These are phyloP conservation scores for Helicoverpa armigera DNA, from an alignment of 1,140 invertebrate species.

Conservation along the genomic window DNA sequence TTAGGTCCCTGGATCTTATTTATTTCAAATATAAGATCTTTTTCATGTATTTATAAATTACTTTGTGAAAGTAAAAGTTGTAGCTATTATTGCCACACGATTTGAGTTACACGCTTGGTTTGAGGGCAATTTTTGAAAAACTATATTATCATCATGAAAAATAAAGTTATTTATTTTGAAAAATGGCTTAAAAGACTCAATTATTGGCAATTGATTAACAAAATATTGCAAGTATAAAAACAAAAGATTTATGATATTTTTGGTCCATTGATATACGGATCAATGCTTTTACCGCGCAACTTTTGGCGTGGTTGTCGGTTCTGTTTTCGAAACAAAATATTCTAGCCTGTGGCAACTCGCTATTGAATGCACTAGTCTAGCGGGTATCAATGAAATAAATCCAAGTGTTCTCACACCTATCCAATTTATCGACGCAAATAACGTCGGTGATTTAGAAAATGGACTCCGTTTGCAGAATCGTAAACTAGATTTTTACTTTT, in stretches of 20 bases:
- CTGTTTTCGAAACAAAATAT: background rate
- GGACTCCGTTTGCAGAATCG: background rate
- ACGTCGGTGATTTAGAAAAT: constrained; percentile 9
- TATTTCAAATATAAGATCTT: background rate
- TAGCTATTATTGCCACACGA: background rate
- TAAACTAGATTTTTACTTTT: constrained; percentile 11
- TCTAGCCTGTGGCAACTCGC: background rate
- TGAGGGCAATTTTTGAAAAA: background rate
- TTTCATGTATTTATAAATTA: too few relatives aligned
- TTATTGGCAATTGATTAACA: too few relatives aligned
- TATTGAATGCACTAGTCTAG: constrained; percentile 7
- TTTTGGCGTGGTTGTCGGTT: too few relatives aligned
- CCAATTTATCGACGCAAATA: constrained; percentile 18
- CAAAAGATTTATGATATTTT: too few relatives aligned
- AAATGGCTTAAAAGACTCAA: too few relatives aligned
- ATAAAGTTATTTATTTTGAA: too few relatives aligned
- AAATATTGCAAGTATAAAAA: too few relatives aligned
- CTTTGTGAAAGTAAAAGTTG: background rate
- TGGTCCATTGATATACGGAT: too few relatives aligned
- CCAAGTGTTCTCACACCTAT: constrained; percentile 10
- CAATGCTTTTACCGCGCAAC: too few relatives aligned
- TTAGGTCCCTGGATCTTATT: background rate
- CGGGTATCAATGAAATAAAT: background rate
- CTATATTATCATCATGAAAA: background rate
- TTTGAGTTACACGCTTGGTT: background rate